phyloP scores from a whole-genome alignment of 2,888 invertebrate species.

The Euplexia lucipara region DNA sequence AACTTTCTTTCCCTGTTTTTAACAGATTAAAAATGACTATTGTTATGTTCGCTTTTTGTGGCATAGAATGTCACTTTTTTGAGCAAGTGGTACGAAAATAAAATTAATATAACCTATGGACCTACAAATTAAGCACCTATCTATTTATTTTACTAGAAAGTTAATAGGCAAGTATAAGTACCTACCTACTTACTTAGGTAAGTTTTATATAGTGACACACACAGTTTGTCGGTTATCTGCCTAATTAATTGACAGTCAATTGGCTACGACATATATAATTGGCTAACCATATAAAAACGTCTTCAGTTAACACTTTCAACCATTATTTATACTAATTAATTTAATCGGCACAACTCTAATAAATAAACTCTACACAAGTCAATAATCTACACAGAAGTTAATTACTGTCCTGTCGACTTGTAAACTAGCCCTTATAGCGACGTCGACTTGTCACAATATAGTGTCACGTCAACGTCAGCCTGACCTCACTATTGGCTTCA shows the following conservation, averaged over 20 bases:
- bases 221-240: too few species aligned
- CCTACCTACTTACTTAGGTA: too few species aligned
- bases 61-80: too few species aligned
- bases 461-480: constrained; percentile 28
- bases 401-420: constrained; percentile 33
- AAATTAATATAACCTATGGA: too few species aligned
- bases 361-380: constrained; percentile 25
- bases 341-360: constrained; percentile 8
- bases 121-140: too few species aligned
- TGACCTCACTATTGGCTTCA: constrained; percentile 17
- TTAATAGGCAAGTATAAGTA: too few species aligned
- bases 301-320: background rate
- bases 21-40: too few species aligned
- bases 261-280: background rate
- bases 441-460: constrained; percentile 54
- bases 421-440: constrained; percentile 23
- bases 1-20: too few species aligned
- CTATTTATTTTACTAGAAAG: too few species aligned
- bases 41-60: too few species aligned
- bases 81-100: too few species aligned
- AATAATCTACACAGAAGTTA: constrained; percentile 26
- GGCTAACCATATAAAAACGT: background rate
- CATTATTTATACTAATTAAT: background rate
- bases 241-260: background rate
- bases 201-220: too few species aligned